Conservation (phyloP, 2,113 vertebrate species). For the Hippoglossus stenolepis region DNA sequence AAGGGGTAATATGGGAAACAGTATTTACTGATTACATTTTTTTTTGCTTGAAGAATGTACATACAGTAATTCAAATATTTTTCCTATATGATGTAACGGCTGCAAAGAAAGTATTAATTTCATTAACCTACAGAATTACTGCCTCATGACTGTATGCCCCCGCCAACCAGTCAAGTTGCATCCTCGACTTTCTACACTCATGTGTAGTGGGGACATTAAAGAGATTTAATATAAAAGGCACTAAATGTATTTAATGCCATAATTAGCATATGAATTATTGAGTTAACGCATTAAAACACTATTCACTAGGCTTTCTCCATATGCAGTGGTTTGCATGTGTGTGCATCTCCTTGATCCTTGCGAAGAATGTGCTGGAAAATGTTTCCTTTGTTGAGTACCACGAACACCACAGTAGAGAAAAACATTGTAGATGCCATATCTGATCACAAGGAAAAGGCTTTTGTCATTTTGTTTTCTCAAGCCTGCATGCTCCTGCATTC, state of each 20-base stretch:
- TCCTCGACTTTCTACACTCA: background rate
- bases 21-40: background rate
- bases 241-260: background rate
- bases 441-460: slow-evolving; percentile 10
- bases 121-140: background rate
- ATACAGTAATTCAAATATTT: background rate
- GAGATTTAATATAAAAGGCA: background rate
- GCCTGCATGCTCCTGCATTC: background rate
- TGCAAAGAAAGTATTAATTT: background rate
- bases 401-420: background rate
- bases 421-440: background rate
- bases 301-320: background rate
- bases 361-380: background rate
- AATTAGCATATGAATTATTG: background rate
- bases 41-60: background rate
- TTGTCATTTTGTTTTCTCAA: slow-evolving; percentile 29
- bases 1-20: background rate
- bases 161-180: background rate
- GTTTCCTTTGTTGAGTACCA: background rate
- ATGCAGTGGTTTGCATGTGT: background rate
- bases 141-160: background rate
- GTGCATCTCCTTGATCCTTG: background rate
- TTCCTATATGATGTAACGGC: background rate
- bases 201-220: background rate
- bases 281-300: background rate